These are phyloP conservation scores for rabbit (Oryctolagus cuniculus) DNA, from an alignment of 2,113 vertebrate genomes.

Conservation along the genomic window DNA sequence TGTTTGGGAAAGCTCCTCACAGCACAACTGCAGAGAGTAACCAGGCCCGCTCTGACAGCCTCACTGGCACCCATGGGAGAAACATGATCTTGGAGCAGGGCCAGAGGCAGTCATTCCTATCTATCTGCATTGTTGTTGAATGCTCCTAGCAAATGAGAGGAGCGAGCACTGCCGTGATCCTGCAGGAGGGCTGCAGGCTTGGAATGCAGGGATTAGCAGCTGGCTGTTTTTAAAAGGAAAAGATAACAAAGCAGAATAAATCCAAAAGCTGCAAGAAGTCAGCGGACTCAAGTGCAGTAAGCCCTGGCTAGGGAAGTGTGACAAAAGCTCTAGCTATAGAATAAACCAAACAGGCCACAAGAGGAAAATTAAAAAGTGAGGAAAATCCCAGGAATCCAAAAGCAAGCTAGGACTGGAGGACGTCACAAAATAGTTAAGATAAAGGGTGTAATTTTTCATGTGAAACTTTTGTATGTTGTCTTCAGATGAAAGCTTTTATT, in stretches of 20 bases:
- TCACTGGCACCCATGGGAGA: not conserved
- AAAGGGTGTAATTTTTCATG: not conserved
- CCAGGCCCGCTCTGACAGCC: fast-evolving
- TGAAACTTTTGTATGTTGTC: not conserved
- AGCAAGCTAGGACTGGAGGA: not conserved
- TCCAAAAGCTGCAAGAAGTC: not conserved
- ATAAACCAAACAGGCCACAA: not conserved
- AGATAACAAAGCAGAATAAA: not conserved
- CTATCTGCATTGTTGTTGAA: not conserved
- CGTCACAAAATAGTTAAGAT: not conserved
- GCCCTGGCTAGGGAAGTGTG: not conserved
- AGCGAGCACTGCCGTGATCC: fast-evolving
- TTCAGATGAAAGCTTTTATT: slow-evolving; percentile 22
- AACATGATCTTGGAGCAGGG: slow-evolving; percentile 50
- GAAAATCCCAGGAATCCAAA: not conserved
- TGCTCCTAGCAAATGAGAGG: not conserved
- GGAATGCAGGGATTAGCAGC: not conserved
- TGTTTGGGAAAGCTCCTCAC: slow-evolving; percentile 43
- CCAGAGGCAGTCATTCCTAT: not conserved
- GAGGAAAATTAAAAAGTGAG: slow-evolving; percentile 51
- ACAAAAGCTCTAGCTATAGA: not conserved
- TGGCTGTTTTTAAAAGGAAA: not conserved
- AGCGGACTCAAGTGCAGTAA: not conserved
- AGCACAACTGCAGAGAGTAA: not conserved
- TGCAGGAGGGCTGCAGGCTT: not conserved